These are phyloP conservation scores for Agriopis marginaria DNA, from an alignment of 2,888 invertebrate species.

Conservation along the genomic window DNA sequence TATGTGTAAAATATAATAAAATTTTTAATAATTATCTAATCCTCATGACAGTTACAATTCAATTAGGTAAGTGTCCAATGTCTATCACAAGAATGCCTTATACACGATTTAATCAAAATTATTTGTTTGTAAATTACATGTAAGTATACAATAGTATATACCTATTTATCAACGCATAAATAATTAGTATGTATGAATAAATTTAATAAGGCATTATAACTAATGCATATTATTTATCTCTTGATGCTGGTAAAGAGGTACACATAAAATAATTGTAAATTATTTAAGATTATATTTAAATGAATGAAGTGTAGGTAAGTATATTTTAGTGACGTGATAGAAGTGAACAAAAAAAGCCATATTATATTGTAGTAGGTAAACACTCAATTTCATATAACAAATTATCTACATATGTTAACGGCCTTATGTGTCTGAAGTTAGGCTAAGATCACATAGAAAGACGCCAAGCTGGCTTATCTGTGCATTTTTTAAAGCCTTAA, in stretches of 20 bases:
- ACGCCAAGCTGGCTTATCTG: background rate
- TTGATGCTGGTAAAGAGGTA: conserved; percentile 81
- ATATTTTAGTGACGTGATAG: conserved; percentile 43
- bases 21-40: conserved; percentile 1
- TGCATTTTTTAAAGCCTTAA: too few relatives aligned
- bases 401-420: conserved; percentile 53
- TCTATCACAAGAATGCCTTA: conserved; percentile 69
- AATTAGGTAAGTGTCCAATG: conserved; percentile 36
- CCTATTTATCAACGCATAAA: conserved; percentile 30
- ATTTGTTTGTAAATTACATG: conserved; percentile 27
- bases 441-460: conserved; percentile 39
- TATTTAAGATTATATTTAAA: conserved; percentile 49
- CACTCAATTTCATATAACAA: conserved; percentile 46
- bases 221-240: conserved; percentile 35
- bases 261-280: conserved; percentile 81
- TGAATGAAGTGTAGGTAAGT: conserved; percentile 26
- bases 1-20: conserved; percentile 28
- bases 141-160: conserved; percentile 20
- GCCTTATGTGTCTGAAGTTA: conserved; percentile 65
- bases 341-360: conserved; percentile 39
- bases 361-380: conserved; percentile 35
- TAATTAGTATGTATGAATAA: conserved; percentile 16
- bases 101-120: conserved; percentile 42
- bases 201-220: conserved; percentile 26
- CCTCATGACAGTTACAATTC: conserved; percentile 3